Evolutionary conservation across 2,888 invertebrate genomes (phyloP).

Genomic region (Parnassius smintheus): DNA sequence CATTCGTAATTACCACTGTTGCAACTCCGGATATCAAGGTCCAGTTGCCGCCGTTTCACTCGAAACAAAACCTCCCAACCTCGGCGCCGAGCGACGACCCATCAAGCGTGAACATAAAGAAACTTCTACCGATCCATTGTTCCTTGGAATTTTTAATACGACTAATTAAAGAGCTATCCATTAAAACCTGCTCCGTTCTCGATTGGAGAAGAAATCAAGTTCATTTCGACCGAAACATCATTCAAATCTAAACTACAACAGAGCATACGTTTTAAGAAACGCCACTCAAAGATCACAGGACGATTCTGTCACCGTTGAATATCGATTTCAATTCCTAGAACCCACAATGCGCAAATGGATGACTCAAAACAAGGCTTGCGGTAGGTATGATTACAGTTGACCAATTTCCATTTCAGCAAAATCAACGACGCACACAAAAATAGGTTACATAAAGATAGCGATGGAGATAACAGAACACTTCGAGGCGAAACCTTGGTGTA

Average conservation of each 20-base stretch:
- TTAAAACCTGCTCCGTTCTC: too few relatives aligned
- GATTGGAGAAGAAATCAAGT: too few relatives aligned
- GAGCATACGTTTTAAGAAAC: too few relatives aligned
- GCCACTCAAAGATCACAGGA: not conserved
- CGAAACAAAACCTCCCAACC: constrained; percentile 58
- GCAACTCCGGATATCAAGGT: constrained; percentile 78
- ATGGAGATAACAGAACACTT: constrained; percentile 30
- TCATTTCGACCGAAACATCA: too few relatives aligned
- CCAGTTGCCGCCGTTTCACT: constrained; percentile 74
- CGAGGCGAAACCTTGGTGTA: constrained; percentile 33
- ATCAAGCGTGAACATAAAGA: constrained; percentile 40
- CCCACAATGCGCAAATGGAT: not conserved
- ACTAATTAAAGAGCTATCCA: not conserved
- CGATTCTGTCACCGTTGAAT: constrained; percentile 2
- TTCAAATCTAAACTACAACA: too few relatives aligned
- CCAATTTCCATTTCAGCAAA: constrained; percentile 21
- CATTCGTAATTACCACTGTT: constrained; percentile 39
- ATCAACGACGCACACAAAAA: constrained; percentile 25
- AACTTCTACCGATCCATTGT: constrained; percentile 28
- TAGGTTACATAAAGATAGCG: constrained; percentile 24
- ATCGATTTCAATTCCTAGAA: constrained; percentile 17
- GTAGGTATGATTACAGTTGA: not conserved
- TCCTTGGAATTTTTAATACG: constrained; percentile 9
- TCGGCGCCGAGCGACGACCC: constrained; percentile 34
- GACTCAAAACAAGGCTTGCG: constrained; percentile 6